phyloP scores from a whole-genome alignment of 2,113 vertebrate genomes.

The Cromileptes altivelis region DNA sequence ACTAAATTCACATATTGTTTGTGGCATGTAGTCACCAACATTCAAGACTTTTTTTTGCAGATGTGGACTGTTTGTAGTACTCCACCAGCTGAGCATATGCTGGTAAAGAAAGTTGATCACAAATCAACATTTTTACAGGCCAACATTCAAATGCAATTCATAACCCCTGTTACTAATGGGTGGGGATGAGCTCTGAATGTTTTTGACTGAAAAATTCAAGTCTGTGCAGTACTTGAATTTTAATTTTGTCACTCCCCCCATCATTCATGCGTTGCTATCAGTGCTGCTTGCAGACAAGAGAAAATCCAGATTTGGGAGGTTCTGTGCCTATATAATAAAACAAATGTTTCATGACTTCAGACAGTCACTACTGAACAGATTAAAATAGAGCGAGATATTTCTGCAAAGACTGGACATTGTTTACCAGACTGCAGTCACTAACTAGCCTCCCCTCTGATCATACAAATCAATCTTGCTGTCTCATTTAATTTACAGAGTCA shows the following conservation, averaged over 20 bases:
- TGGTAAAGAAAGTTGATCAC: background rate
- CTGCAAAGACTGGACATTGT: constrained; percentile 4
- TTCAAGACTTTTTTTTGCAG: background rate
- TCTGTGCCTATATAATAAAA: background rate
- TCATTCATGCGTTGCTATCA: background rate
- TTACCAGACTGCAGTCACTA: constrained; percentile 24
- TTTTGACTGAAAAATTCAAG: background rate
- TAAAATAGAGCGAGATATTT: background rate
- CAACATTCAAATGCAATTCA: background rate
- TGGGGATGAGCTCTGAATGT: background rate
- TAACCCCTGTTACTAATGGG: background rate
- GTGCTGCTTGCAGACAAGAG: background rate
- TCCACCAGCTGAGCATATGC: background rate
- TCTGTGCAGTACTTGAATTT: background rate
- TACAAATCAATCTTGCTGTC: constrained; percentile 49
- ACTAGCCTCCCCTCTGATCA: constrained; percentile 39
- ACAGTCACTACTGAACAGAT: background rate
- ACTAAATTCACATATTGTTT: background rate
- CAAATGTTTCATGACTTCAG: background rate
- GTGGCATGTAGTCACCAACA: too few species aligned
- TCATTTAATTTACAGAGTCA: constrained; percentile 19
- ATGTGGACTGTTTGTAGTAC: background rate
- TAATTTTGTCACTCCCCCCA: background rate
- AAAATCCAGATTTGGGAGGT: background rate
- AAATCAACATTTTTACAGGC: background rate